Evolutionary conservation across 2,888 invertebrate species (phyloP), one percentile per base, ranked within the genome.

Genomic region (Mesopsocus fuscifrons): DNA sequence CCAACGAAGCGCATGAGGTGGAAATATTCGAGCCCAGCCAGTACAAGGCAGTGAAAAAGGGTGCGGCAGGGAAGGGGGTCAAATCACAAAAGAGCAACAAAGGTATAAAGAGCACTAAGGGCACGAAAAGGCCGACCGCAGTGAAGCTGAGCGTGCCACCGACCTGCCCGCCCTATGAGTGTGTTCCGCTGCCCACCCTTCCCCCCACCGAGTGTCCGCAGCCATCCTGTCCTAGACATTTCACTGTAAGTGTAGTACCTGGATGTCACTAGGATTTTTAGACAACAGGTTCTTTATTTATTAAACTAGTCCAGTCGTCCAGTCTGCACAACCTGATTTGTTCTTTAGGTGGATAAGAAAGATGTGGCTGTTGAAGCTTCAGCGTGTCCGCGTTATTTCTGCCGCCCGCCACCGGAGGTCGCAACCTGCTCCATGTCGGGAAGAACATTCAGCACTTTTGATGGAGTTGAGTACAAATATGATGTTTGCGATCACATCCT

Each of bases 401-500:
- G 81, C 53, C 67, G 69, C 34, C 72, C 74, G 2, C 70, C 71
- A 1, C 68, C 71, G 0, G 68, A 71, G 31, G 76, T 76, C 45
- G 71, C 69, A 23, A 68, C 71, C 11, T 82, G 81, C 55, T 72
- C 72, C 52, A 63, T 84, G n/a, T 77, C 76, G 1, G 81, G 81
- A 1, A 71, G 77, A 43, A 77, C 76, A 0, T 75, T 87, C 55
- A 74, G 68, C 49, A 85, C 85, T 0, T 87, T 88, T 53, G 87
- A 87, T 57, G 74, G 74, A 13, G 65, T 72, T 0, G 76, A 80
- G 53, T 84, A 75, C 56, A 80, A 81, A 51, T 81, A 79, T 52
- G 82, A 84, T 50, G 69, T 80, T 13, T 88, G 87, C 59, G 75
- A 77, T 62, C 85, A 88, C 57, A 70, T 82, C 34, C 60, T 83